phyloP scores from a whole-genome alignment of 2,113 vertebrate species.

The Microcebus murinus region DNA sequence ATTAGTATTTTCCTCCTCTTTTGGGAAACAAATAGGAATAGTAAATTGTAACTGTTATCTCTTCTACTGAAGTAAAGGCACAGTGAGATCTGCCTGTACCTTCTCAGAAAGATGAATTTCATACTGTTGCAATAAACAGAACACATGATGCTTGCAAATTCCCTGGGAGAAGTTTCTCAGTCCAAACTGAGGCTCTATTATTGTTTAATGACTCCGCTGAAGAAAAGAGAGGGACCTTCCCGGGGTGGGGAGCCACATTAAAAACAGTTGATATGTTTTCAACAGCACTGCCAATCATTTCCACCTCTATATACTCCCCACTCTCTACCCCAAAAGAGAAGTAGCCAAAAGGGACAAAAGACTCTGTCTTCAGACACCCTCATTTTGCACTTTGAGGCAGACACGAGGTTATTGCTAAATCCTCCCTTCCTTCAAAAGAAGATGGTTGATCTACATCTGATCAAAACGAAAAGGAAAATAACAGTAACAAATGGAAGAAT shows the following conservation, averaged over 20 bases:
- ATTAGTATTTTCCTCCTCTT: slow-evolving; percentile 9
- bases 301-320: neutral
- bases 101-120: slow-evolving; percentile 53
- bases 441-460: neutral
- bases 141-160: neutral
- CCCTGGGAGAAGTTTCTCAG: neutral
- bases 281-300: neutral
- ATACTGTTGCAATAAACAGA: slow-evolving; percentile 38
- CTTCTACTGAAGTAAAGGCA: slow-evolving; percentile 40
- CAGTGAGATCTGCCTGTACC: neutral
- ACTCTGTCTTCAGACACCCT: neutral
- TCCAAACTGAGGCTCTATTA: neutral
- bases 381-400: neutral
- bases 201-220: neutral
- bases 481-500: neutral
- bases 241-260: neutral
- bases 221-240: neutral
- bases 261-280: neutral
- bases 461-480: neutral
- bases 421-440: neutral
- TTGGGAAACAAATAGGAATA: slow-evolving; percentile 46
- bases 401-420: neutral
- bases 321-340: neutral
- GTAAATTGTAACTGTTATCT: slow-evolving; percentile 34
- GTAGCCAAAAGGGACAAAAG: neutral